Base-by-base conservation (phyloP, 2,113 vertebrate species). In the Entosphenus tridentatus region DNA sequence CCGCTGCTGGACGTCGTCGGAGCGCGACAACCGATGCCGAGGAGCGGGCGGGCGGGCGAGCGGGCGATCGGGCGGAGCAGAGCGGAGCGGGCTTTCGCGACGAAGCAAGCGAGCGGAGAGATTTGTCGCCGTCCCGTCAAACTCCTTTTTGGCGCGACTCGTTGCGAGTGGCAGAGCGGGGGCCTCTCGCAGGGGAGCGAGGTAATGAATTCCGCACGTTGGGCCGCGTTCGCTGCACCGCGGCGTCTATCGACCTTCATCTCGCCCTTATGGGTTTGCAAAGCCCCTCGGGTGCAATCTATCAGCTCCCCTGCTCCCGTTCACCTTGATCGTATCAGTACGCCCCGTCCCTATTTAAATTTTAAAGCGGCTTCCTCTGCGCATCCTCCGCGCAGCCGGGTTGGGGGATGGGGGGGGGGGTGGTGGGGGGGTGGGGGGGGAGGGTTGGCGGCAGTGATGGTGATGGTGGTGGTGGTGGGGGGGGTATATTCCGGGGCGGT, bases 241-340 rank as follows among this genome's bases (percentile, higher is more conserved):
- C 62, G 21, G 21, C 62, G 62, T 16, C n/a, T 21, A 65, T 65
- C 62, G 62, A 65, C 62, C 62, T 65, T 65, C 62, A 65, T 65
- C n/a, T 65, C n/a, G n/a, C 62, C 62, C 62, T n/a, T 39, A 39
- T 65, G 62, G 62, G 62, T 65, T 16, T 65, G n/a, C 62, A 65
- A 65, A 65, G 62, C 62, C 62, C 39, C 62, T 65, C 9, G 62
- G 62, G 62, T 65, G 62, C 62, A 65, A 65, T 65, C 62, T 65
- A 65, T 65, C 62, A 65, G 62, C 62, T 21, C 21, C 62, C n/a
- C 62, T 21, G 62, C 62, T 65, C 62, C 62, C n/a, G 62, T 65
- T 65, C 62, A 65, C 62, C 62, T 65, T 65, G 62, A 65, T 65
- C 62, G n/a, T 65, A 65, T 65, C 62, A 65, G 62, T 21, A n/a